A percentile compares a stretch with the other conserved stretches of the same genome.
phyloP scores from a whole-genome alignment of 2,797 vertebrate genomes.

The Chromobotia macracanthus region DNA sequence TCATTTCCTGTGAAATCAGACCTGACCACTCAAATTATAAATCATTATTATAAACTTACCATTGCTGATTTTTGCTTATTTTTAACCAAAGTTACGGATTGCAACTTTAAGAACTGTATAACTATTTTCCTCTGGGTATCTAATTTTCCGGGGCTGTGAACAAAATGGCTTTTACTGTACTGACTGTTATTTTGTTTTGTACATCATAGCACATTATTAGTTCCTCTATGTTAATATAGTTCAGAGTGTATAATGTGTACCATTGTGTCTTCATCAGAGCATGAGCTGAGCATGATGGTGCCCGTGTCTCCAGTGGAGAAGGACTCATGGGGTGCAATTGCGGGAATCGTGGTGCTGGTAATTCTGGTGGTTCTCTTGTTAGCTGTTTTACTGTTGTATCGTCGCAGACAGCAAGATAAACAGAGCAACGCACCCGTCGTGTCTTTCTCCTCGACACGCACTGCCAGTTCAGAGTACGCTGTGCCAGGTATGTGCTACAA shows the following conservation, averaged over 20 bases:
- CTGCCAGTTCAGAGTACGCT: constrained; percentile 84
- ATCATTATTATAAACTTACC: no score
- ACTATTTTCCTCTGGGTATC: no score
- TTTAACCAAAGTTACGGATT: no score
- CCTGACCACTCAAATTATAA: no score
- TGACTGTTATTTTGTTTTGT: no score
- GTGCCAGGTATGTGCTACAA: constrained; percentile 94
- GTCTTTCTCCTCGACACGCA: constrained; percentile 84
- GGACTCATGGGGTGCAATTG: constrained; percentile 84
- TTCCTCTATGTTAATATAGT: background rate
- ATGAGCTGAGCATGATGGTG: constrained; percentile 78
- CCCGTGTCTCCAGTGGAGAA: constrained; percentile 78
- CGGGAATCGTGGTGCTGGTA: constrained; percentile 85
- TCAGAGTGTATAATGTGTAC: background rate
- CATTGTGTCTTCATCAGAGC: constrained; percentile 50
- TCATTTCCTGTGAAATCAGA: no score
- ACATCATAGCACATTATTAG: no score
- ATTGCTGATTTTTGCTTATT: no score
- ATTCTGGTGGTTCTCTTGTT: constrained; percentile 82
- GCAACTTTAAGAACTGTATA: no score
- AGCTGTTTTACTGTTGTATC: constrained; percentile 80
- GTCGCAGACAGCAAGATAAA: constrained; percentile 84
- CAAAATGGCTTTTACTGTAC: no score
- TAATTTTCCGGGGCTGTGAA: no score
- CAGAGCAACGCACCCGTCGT: constrained; percentile 82